These are phyloP conservation scores for Hypolimnas misippus DNA, from an alignment of 2,888 invertebrate genomes.

Conservation along the genomic window DNA sequence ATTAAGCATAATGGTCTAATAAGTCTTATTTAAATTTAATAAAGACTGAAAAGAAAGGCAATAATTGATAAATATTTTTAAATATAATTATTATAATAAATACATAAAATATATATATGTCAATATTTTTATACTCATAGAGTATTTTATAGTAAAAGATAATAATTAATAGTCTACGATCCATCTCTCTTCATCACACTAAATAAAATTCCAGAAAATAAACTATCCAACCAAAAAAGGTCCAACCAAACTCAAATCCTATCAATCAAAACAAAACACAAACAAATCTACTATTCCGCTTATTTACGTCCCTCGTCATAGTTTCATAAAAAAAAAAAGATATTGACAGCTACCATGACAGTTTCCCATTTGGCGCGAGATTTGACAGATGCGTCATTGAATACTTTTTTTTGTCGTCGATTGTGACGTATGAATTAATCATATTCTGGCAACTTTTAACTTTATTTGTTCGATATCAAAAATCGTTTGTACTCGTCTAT, in stretches of 20 bases:
- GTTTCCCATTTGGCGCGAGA: slow-evolving; percentile 44
- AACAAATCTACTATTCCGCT: slow-evolving; percentile 39
- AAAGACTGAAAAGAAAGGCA: no score
- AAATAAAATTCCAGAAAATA: no score
- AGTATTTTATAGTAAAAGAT: no score
- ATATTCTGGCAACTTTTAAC: slow-evolving; percentile 1
- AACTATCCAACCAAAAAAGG: no score
- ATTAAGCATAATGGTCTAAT: no score
- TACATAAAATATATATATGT: no score
- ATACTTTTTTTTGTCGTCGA: slow-evolving; percentile 29
- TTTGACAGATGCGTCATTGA: slow-evolving; percentile 45
- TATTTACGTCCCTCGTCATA: slow-evolving; percentile 46
- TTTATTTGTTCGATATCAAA: slow-evolving; percentile 12
- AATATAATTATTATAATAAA: no score
- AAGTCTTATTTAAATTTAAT: no score
- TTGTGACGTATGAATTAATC: slow-evolving; percentile 1
- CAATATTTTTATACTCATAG: no score
- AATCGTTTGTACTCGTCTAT: slow-evolving; percentile 20
- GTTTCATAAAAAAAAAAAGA: slow-evolving; percentile 47
- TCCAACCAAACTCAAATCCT: slow-evolving; percentile 19
- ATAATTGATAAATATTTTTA: no score
- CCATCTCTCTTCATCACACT: no score
- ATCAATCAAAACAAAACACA: slow-evolving; percentile 38
- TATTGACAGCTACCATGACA: slow-evolving; percentile 50
- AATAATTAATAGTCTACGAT: no score